Percentiles rank a stretch among this genome's conserved stretches.
Conservation (phyloP, 2,888 invertebrate species). For the Phaonia tiefii region DNA sequence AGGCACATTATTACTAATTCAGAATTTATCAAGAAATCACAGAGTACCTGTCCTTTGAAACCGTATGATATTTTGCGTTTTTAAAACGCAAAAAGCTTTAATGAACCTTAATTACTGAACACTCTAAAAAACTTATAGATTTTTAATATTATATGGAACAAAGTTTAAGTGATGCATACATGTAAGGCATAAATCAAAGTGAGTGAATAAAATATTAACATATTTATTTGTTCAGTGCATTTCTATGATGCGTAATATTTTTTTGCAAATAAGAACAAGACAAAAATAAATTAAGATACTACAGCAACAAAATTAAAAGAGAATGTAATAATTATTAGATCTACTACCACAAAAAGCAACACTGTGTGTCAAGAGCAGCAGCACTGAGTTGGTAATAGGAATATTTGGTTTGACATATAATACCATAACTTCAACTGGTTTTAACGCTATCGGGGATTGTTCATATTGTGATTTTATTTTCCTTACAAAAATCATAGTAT, state of each 20-base stretch:
- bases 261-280: background rate
- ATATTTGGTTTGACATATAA: too few species aligned
- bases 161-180: too few species aligned
- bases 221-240: slow-evolving; percentile 1
- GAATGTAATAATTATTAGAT: slow-evolving; percentile 1
- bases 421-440: too few species aligned
- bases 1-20: too few species aligned
- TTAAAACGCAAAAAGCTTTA: slow-evolving; percentile 53
- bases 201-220: too few species aligned
- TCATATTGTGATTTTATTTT: too few species aligned
- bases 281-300: slow-evolving; percentile 32
- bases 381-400: background rate
- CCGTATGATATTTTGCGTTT: slow-evolving; percentile 52
- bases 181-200: background rate
- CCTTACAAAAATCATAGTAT: too few species aligned
- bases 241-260: background rate
- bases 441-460: too few species aligned
- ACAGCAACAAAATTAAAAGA: too few species aligned
- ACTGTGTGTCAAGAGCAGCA: background rate
- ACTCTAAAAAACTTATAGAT: background rate
- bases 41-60: slow-evolving; percentile 59
- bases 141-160: background rate
- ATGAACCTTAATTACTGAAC: slow-evolving; percentile 64
- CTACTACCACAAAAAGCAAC: slow-evolving; percentile 18
- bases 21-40: too few species aligned